phyloP scores from a whole-genome alignment of 2,888 invertebrate genomes.

The Diloba caeruleocephala region DNA sequence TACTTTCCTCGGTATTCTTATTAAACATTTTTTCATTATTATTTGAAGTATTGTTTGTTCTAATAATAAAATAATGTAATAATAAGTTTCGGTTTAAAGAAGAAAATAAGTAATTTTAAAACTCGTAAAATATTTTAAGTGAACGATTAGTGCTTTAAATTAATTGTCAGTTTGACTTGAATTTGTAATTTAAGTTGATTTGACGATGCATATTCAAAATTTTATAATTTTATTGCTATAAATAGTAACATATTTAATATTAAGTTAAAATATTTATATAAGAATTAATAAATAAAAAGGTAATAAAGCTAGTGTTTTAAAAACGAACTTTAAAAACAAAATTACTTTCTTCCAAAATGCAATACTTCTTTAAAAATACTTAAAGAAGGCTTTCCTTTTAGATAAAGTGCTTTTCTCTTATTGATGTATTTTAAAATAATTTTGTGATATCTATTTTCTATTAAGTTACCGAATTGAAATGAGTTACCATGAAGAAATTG shows the following conservation, averaged over 20 bases:
- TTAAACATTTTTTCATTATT: slow-evolving; percentile 3
- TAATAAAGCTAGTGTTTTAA: too few relatives aligned
- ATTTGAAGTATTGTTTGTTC: neutral
- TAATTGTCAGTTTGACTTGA: slow-evolving; percentile 83
- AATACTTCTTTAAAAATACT: too few relatives aligned
- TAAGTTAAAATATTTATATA: neutral
- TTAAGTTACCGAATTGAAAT: slow-evolving; percentile 40
- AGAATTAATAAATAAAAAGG: too few relatives aligned
- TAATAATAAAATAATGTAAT: neutral
- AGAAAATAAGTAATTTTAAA: slow-evolving; percentile 9
- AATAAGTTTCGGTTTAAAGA: neutral
- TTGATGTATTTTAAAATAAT: slow-evolving; percentile 12
- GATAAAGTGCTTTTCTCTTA: too few relatives aligned
- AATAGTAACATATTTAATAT: neutral
- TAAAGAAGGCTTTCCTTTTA: too few relatives aligned
- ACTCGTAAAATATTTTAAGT: slow-evolving; percentile 11
- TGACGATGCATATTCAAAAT: slow-evolving; percentile 74
- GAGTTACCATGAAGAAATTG: slow-evolving; percentile 49
- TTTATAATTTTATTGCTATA: slow-evolving; percentile 10
- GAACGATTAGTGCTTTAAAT: slow-evolving; percentile 48
- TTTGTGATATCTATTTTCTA: slow-evolving; percentile 35
- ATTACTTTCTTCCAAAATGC: too few relatives aligned
- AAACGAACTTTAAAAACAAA: too few relatives aligned
- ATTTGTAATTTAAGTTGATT: slow-evolving; percentile 75
- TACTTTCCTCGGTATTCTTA: neutral